Evolutionary conservation across 2,113 vertebrate species (phyloP), one percentile per base, ranked within the genome.

Genomic region (Dicaeum eximium): DNA sequence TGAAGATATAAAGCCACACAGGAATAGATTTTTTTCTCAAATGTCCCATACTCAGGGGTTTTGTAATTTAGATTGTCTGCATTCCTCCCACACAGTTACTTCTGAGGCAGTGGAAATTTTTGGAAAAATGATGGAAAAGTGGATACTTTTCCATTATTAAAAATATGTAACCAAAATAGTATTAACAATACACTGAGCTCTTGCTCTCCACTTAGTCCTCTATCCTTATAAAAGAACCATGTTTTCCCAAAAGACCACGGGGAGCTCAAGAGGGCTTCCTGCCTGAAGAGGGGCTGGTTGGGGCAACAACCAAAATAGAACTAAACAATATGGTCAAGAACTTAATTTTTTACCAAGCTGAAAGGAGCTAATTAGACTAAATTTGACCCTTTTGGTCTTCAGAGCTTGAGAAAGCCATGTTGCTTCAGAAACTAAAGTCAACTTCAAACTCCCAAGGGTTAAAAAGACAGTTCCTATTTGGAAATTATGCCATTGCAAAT

Each of bases 1-100:
- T 99, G 91, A 92, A 86, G 33, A 92, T n/a, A 88, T 3, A 95
- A 90, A 97, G 60, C 5, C 83, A 92, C 57, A 95, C 47, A 90
- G 23, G 44, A 30, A 57, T 1, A 67, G 13, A 10, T 27, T 58
- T 56, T 87, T 87, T 94, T 80, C 22, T 75, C 50, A 45, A 45
- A 71, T 50, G 38, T 47, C 53, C 15, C 13, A 58, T 62, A 61
- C 47, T 80, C 37, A 65, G 62, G 14, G 11, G 3, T 42, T 88
- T 93, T 60, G 24, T 51, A 66, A 83, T 86, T 95, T 45, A 80
- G 13, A 67, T 90, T 85, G 57, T 30, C 47, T 82, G 50, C 44
- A 86, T 15, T 37, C n/a, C 13, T 91, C 88, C 40, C 35, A 58
- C 17, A 35, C 27, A 72, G 40, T 64, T 80, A 73, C 4, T 62